phyloP scores from a whole-genome alignment of 1,140 invertebrate species.

The Microplitis demolitor region DNA sequence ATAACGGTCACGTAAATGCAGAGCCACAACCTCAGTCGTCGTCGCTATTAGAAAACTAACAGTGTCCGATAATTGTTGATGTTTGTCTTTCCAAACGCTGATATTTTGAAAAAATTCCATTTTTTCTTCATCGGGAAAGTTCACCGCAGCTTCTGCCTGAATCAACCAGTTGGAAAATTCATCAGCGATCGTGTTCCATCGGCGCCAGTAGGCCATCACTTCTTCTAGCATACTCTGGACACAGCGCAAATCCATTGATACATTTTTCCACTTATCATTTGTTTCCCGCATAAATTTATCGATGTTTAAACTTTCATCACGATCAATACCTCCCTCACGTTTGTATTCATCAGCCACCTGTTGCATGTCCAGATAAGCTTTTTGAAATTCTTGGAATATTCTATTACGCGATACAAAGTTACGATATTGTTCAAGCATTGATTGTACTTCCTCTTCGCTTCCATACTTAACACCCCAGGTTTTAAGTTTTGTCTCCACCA shows the following conservation, averaged over 20 bases:
- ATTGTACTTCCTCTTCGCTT: slow-evolving; percentile 78
- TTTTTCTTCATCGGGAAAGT: slow-evolving; percentile 79
- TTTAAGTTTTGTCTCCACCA: slow-evolving; percentile 87
- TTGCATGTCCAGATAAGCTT: slow-evolving; percentile 89
- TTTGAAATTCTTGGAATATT: slow-evolving; percentile 93
- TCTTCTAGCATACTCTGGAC: slow-evolving; percentile 89
- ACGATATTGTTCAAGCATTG: slow-evolving; percentile 85
- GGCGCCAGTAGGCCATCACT: slow-evolving; percentile 85
- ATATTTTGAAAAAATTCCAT: slow-evolving; percentile 92
- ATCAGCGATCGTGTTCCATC: slow-evolving; percentile 75
- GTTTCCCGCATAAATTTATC: slow-evolving; percentile 86
- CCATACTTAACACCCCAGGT: slow-evolving; percentile 91
- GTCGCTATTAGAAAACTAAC: slow-evolving; percentile 88
- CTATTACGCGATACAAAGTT: slow-evolving; percentile 90
- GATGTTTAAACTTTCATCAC: slow-evolving; percentile 76
- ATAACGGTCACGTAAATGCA: slow-evolving; percentile 78
- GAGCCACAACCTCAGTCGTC: slow-evolving; percentile 78
- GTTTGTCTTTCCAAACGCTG: slow-evolving; percentile 86
- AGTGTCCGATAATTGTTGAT: slow-evolving; percentile 80
- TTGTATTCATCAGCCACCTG: slow-evolving; percentile 91
- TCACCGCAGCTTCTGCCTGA: slow-evolving; percentile 77
- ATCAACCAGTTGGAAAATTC: slow-evolving; percentile 82
- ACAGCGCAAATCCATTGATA: slow-evolving; percentile 88
- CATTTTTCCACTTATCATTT: slow-evolving; percentile 85
- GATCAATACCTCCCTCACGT: slow-evolving; percentile 78